Evolutionary conservation across 2,797 vertebrate genomes (phyloP).

Genomic region (Sebastes itinus): DNA sequence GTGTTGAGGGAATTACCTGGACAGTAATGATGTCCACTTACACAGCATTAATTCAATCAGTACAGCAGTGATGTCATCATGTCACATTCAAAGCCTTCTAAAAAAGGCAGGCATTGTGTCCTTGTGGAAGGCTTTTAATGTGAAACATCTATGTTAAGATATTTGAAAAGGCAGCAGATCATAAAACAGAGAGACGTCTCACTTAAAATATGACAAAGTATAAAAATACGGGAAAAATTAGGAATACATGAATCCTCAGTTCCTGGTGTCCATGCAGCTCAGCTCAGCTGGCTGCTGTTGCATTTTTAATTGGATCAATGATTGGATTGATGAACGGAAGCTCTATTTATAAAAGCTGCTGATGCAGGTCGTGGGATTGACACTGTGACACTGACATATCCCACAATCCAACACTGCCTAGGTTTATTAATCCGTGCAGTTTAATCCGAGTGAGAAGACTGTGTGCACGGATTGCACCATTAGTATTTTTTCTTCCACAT

Average conservation of each 20-base stretch:
- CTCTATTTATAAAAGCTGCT: conserved; percentile 35
- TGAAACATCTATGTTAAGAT: too few relatives aligned
- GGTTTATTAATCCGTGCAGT: background rate
- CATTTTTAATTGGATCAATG: conserved; percentile 43
- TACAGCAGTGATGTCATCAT: background rate
- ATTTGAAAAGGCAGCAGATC: background rate
- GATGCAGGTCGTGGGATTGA: conserved; percentile 5
- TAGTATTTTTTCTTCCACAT: background rate
- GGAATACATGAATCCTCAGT: background rate
- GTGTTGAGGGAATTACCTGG: background rate
- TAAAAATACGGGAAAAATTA: background rate
- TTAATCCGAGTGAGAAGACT: background rate
- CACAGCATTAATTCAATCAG: background rate
- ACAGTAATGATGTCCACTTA: background rate
- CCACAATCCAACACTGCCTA: background rate
- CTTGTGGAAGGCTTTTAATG: too few relatives aligned
- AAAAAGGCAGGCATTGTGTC: background rate
- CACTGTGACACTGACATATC: background rate
- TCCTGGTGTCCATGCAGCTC: background rate
- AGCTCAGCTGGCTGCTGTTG: conserved; percentile 10
- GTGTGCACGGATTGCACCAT: background rate
- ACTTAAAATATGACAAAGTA: background rate
- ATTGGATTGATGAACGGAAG: conserved; percentile 41
- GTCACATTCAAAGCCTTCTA: background rate
- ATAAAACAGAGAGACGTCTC: background rate